phyloP scores from a whole-genome alignment of 2,797 vertebrate species.

The Salarias fasciatus region DNA sequence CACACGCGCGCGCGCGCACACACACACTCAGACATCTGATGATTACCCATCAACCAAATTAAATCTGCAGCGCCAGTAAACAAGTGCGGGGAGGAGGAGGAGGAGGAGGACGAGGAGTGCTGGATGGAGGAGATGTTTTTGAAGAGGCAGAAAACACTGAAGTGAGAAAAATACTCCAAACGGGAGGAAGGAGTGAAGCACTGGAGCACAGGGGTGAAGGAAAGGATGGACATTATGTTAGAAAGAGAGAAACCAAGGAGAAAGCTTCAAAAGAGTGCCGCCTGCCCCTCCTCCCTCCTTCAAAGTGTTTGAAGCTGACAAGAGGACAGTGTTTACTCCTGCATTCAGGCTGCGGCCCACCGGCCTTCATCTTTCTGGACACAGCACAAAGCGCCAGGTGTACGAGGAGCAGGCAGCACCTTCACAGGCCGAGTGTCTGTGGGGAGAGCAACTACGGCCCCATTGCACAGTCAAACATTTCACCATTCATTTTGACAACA shows the following conservation, averaged over 20 bases:
- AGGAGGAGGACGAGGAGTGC: slow-evolving; percentile 3
- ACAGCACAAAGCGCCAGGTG: slow-evolving; percentile 76
- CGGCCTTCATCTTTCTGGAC: slow-evolving; percentile 43
- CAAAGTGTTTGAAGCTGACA: slow-evolving; percentile 75
- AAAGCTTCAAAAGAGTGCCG: slow-evolving; percentile 59
- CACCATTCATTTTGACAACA: no score
- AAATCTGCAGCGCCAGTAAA: slow-evolving; percentile 23
- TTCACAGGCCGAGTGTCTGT: neutral
- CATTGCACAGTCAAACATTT: no score
- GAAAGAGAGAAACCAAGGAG: slow-evolving; percentile 26
- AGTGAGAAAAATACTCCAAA: slow-evolving; percentile 1
- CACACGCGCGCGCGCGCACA: slow-evolving; percentile 1
- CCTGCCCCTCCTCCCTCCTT: slow-evolving; percentile 39
- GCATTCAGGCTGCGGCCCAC: slow-evolving; percentile 41
- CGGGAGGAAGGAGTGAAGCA: slow-evolving; percentile 17
- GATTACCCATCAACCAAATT: slow-evolving; percentile 28
- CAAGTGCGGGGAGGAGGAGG: slow-evolving; percentile 15
- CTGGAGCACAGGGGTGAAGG: slow-evolving; percentile 18
- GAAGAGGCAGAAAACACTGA: slow-evolving; percentile 8
- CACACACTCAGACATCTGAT: slow-evolving; percentile 8
- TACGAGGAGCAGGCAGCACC: slow-evolving; percentile 14
- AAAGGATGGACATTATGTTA: slow-evolving; percentile 37
- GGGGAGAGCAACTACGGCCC: no score
- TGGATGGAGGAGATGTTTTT: slow-evolving; percentile 14
- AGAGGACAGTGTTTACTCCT: slow-evolving; percentile 55